Base-by-base conservation (phyloP, 2,888 invertebrate genomes). In the Brachyptera putata region DNA sequence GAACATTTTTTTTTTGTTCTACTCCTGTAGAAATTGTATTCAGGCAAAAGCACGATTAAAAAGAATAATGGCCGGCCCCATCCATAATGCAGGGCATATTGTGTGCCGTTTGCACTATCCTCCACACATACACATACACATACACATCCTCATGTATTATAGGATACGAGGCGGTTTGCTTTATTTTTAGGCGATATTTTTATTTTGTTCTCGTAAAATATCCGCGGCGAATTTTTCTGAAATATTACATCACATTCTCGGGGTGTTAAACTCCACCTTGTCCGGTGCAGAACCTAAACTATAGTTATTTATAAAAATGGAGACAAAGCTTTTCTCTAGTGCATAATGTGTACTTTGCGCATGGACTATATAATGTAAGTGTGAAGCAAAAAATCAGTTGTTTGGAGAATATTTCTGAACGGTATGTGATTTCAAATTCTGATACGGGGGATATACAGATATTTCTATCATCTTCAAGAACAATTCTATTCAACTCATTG, bases 81-180 rank as follows among this genome's bases (percentile, higher is more conserved):
- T 50, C 49, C 49, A 50, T 50, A 50, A 50, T 50, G 49, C 49
- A 50, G 25, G 26, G 16, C 49, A 16, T 50, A 18, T 50, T 50
- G 26, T 50, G 30, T 50, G 41, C 41, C 49, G 7, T 14, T 7
- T n/a, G 21, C 41, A 18, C 21, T 41, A 14, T 3, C 18, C 41
- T 3, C 18, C 5, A 21, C 2, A 1, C 5, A 21, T 2, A 1
- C 41, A 41, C 41, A 41, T 41, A 41, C 16, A 41, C 41, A 21
- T 14, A 18, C 18, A 41, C 16, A 14, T 41, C 16, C 41, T n/a
- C n/a, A n/a, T n/a, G n/a, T n/a, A n/a, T n/a, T n/a, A n/a, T n/a
- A n/a, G n/a, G n/a, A n/a, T n/a, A n/a, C n/a, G n/a, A n/a, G n/a
- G n/a, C n/a, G n/a, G n/a, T n/a, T n/a, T n/a, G n/a, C n/a, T n/a